Conservation (phyloP, 2,797 vertebrate species). For the Sebastes matsubarae region DNA sequence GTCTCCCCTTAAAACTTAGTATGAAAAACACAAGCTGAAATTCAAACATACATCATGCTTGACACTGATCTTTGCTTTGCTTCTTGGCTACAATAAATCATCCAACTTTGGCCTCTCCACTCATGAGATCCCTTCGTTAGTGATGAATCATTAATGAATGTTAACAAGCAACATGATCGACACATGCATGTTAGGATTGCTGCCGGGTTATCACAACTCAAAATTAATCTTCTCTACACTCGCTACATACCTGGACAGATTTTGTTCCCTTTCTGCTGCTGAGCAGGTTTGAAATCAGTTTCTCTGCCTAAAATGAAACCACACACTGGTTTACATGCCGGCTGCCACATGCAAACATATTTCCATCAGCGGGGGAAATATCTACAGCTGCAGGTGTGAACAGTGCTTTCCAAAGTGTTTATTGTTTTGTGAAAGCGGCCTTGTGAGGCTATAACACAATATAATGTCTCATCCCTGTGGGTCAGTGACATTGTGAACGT, state of each 20-base stretch:
- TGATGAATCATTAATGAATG: constrained; percentile 34
- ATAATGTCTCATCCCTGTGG: neutral
- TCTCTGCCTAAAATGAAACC: constrained; percentile 78
- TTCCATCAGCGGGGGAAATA: constrained; percentile 52
- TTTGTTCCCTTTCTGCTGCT: constrained; percentile 63
- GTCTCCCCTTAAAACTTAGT: neutral
- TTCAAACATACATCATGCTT: constrained; percentile 21
- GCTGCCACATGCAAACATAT: constrained; percentile 53
- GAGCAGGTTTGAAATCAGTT: constrained; percentile 75
- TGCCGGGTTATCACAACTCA: constrained; percentile 31
- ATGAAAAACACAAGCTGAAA: neutral
- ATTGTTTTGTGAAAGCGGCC: neutral
- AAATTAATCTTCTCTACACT: constrained; percentile 43
- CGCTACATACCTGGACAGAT: constrained; percentile 71
- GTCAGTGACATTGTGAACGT: neutral
- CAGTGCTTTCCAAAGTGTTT: neutral
- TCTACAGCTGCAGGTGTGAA: constrained; percentile 15
- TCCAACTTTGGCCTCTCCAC: neutral
- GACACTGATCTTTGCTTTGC: neutral
- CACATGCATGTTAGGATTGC: constrained; percentile 69
- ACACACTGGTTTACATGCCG: constrained; percentile 70
- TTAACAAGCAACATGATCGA: constrained; percentile 33
- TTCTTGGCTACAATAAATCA: neutral
- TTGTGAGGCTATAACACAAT: neutral
- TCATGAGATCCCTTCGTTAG: constrained; percentile 30